Conservation (phyloP, 1,140 invertebrate genomes). For the Zophobas morio region DNA sequence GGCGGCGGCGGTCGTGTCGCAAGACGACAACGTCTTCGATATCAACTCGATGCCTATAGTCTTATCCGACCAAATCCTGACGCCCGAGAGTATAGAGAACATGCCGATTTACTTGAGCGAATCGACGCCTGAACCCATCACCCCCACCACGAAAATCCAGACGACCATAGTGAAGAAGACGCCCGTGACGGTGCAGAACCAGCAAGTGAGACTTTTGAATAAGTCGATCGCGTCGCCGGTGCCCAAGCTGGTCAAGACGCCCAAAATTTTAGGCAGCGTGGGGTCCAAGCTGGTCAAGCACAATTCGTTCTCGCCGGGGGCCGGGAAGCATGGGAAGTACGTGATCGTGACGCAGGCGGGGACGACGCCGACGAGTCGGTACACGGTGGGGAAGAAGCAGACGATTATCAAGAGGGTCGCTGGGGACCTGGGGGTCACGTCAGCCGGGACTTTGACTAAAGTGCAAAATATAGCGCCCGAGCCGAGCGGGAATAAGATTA, state of each 20-base stretch:
- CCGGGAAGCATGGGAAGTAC: constrained; percentile 72
- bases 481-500: constrained; percentile 69
- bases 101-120: constrained; percentile 75
- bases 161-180: constrained; percentile 3
- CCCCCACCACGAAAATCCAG: constrained; percentile 10
- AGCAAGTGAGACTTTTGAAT: constrained; percentile 49
- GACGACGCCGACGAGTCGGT: constrained; percentile 50
- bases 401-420: constrained; percentile 67
- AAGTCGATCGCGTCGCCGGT: constrained; percentile 18
- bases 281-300: constrained; percentile 31
- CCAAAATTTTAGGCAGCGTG: constrained; percentile 23
- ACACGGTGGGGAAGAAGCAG: constrained; percentile 59
- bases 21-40: constrained; percentile 76
- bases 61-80: constrained; percentile 76
- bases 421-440: constrained; percentile 46
- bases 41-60: constrained; percentile 83
- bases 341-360: constrained; percentile 73
- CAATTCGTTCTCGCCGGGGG: constrained; percentile 47
- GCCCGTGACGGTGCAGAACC: neutral
- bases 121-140: neutral
- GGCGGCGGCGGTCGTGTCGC: constrained; percentile 61
- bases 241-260: constrained; percentile 39
- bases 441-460: constrained; percentile 56
- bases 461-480: constrained; percentile 60
- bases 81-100: constrained; percentile 74